Evolutionary conservation across 1,140 invertebrate genomes (phyloP), one percentile per base, ranked within the genome.

Genomic region (Eriosoma lanigerum): DNA sequence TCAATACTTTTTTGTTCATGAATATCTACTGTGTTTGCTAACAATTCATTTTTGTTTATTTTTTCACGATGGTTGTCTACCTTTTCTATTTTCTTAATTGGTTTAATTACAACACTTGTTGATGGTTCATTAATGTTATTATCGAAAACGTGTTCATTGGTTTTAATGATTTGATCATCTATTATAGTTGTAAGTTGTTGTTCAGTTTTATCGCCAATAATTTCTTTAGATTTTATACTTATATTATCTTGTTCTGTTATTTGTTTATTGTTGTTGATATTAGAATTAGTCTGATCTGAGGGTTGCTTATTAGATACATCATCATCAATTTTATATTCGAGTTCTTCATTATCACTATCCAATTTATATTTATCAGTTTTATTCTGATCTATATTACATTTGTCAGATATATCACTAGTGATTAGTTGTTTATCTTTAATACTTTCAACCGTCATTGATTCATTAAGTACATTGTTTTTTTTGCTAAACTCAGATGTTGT

Each of bases 51-150:
- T 52, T 6, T 3, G 24, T 26, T 70, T 10, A 48, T 15, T 21
- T 46, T 68, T 24, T 68, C 38, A 68, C 38, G 24, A 13, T 1
- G 50, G 8, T 70, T 48, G 32, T 56, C n/a, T n/a, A 56, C 3
- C 15, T 12, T 17, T 58, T 76, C 21, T 76, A 5, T 19, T 29
- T 78, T 15, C 62, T 78, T 6, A 78, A 24, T 44, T 76, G 21
- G 19, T 44, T 44, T 24, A 13, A 1, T 17, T 24, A 38, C 15
- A 76, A 38, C 15, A 76, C 9, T 58, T 17, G n/a, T 44, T 9
- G 12, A 58, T 44, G 38, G 19, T 44, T 76, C 15, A 56, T 32
- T 76, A 24, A 3, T 50, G 10, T 19, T n/a, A 52, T 52, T 8
- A 6, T 72, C 46, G 12, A 19, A 5, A 29, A 5, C 12, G 19